Evolutionary conservation across 2,888 invertebrate genomes (phyloP), one percentile per base, ranked within the genome.

Genomic region (Ctena decussata): DNA sequence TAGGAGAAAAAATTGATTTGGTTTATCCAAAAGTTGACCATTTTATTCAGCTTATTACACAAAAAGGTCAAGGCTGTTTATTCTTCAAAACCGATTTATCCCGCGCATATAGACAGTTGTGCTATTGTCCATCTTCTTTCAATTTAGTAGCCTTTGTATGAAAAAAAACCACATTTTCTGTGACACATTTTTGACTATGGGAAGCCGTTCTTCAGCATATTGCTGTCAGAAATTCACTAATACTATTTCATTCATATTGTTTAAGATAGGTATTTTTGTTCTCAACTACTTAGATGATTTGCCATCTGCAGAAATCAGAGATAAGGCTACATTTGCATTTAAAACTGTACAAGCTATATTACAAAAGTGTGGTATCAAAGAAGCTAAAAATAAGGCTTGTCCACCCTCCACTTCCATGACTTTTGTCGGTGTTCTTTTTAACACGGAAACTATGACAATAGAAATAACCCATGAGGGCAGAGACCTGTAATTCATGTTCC

Each of bases 391-490:
- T 11, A 73, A 73, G 27, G 41, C 41, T 46, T 46, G 46, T 49
- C 44, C 24, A 11, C 73, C 73, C 5, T 73, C 73, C n/a, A 73
- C 73, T 37, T 32, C 5, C 6, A 73, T 73, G 73, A 24, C 21
- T 27, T 73, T 73, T 73, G 49, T 73, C 2, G 73, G 73, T 11
- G 46, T 80, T 44, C 32, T 80, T 0, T 80, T 80, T 60, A 71
- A 80, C 24, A 60, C 72, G 11, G 57, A 79, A 18, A 57, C 35
- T 21, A 41, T 79, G 44, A 57, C 72, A 5, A 57, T 69, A 15
- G 39, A 70, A 37, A 77, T 77, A 30, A 69, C 65, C 30, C 21
- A 27, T 21, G 46, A 77, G 12, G 32, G 70, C n/a, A n/a, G n/a
- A n/a, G n/a, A n/a, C 18, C 44, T n/a, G n/a, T n/a, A n/a, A n/a